Evolutionary conservation across 1,140 invertebrate species (phyloP).

Genomic region (Drosophila kohkoa): DNA sequence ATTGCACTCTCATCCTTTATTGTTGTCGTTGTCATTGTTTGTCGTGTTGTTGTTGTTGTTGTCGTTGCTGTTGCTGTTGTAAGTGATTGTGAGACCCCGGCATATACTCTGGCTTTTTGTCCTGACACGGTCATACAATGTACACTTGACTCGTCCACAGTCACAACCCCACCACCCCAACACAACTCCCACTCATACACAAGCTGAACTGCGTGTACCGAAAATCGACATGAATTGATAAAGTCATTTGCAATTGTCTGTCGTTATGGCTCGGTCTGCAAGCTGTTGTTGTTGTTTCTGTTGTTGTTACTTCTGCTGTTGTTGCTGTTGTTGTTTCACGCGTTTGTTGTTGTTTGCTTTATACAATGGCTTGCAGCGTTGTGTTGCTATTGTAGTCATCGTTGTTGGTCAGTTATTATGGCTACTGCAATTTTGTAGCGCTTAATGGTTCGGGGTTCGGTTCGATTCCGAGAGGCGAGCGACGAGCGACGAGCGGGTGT

Average conservation of each 20-base stretch:
- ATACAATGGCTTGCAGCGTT: slow-evolving; percentile 51
- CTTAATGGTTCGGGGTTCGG: slow-evolving; percentile 71
- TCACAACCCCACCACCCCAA: slow-evolving; percentile 25
- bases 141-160: slow-evolving; percentile 52
- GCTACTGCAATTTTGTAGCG: slow-evolving; percentile 79
- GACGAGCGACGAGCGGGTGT: background rate
- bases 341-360: slow-evolving; percentile 77
- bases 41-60: slow-evolving; percentile 33
- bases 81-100: slow-evolving; percentile 59
- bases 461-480: background rate
- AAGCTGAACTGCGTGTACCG: slow-evolving; percentile 64
- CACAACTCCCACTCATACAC: slow-evolving; percentile 14
- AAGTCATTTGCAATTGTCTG: slow-evolving; percentile 83
- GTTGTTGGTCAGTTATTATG: slow-evolving; percentile 74
- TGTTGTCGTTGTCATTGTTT: slow-evolving; percentile 62
- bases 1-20: slow-evolving; percentile 16
- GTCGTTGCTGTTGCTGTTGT: slow-evolving; percentile 65
- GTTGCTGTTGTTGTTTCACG: slow-evolving; percentile 63
- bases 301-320: slow-evolving; percentile 51
- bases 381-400: slow-evolving; percentile 43
- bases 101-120: slow-evolving; percentile 72
- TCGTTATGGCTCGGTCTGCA: slow-evolving; percentile 62
- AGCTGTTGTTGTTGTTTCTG: slow-evolving; percentile 45
- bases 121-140: slow-evolving; percentile 57
- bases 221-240: slow-evolving; percentile 82